Evolutionary conservation across 37 sponge, comb jelly and placozoan genomes (phyloP).

Genomic region (Aphrocallistes beatrix): DNA sequence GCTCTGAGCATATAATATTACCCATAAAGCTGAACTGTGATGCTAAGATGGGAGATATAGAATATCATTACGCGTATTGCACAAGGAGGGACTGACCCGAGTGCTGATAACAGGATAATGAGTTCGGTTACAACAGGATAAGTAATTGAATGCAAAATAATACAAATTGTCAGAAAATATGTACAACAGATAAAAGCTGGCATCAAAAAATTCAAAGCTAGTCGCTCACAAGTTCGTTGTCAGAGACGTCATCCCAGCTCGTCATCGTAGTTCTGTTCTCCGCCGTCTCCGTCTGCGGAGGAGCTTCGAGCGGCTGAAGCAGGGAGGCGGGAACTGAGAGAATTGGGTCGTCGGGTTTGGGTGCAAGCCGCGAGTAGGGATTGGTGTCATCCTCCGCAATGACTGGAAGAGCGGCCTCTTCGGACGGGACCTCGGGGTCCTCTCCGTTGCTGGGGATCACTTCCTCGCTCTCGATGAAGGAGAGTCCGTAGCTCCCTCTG

Average conservation of each 20-base stretch:
- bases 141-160: background rate
- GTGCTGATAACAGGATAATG: background rate
- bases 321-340: background rate
- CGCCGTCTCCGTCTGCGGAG: background rate
- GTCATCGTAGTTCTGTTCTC: background rate
- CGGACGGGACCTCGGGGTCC: background rate
- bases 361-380: background rate
- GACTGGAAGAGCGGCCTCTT: background rate
- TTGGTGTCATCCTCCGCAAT: background rate
- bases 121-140: background rate
- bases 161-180: background rate
- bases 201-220: background rate
- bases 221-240: background rate
- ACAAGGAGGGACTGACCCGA: too few relatives aligned
- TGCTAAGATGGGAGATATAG: too few relatives aligned
- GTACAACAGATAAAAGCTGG: background rate
- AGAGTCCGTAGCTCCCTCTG: too few relatives aligned
- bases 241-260: background rate
- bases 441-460: background rate
- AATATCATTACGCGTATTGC: too few relatives aligned
- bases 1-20: background rate
- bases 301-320: background rate
- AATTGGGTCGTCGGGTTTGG: background rate
- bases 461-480: too few relatives aligned
- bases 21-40: background rate